phyloP scores from a whole-genome alignment of 64 coral and sea anemone genomes.

The Acropora yongei region DNA sequence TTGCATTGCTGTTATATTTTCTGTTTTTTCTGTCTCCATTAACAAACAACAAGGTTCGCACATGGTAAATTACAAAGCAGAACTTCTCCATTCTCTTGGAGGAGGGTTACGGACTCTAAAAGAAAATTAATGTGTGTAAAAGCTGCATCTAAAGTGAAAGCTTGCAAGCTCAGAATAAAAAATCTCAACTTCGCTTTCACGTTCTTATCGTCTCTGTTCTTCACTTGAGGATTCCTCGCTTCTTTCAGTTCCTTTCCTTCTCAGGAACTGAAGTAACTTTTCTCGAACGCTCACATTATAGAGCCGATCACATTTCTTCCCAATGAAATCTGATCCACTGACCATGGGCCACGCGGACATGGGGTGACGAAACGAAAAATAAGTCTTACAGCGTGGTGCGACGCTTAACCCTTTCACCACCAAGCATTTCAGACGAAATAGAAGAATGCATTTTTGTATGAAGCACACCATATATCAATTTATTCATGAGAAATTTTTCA shows the following conservation, averaged over 20 bases:
- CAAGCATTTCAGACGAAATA: background rate
- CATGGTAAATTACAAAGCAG: too few relatives aligned
- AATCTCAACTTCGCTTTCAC: slow-evolving; percentile 15
- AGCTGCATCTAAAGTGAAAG: background rate
- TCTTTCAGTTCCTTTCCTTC: slow-evolving; percentile 8
- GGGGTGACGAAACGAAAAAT: background rate
- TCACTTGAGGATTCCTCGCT: background rate
- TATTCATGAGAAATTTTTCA: background rate
- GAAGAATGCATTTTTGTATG: slow-evolving; percentile 5
- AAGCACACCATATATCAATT: slow-evolving; percentile 15
- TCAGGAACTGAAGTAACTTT: background rate
- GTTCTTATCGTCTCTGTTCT: background rate
- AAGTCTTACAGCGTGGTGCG: background rate
- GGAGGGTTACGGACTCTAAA: too few relatives aligned
- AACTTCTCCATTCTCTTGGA: too few relatives aligned
- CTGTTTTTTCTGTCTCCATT: too few relatives aligned
- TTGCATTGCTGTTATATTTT: too few relatives aligned
- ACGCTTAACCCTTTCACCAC: slow-evolving; percentile 4
- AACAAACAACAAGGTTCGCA: too few relatives aligned
- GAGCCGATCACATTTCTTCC: background rate
- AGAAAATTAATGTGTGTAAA: too few relatives aligned
- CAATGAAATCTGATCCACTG: background rate
- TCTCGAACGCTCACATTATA: background rate
- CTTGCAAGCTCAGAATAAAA: background rate
- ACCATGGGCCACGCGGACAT: background rate